These are phyloP conservation scores for Brachypalpus laphriformis DNA, from an alignment of 2,888 invertebrate species.

Conservation along the genomic window DNA sequence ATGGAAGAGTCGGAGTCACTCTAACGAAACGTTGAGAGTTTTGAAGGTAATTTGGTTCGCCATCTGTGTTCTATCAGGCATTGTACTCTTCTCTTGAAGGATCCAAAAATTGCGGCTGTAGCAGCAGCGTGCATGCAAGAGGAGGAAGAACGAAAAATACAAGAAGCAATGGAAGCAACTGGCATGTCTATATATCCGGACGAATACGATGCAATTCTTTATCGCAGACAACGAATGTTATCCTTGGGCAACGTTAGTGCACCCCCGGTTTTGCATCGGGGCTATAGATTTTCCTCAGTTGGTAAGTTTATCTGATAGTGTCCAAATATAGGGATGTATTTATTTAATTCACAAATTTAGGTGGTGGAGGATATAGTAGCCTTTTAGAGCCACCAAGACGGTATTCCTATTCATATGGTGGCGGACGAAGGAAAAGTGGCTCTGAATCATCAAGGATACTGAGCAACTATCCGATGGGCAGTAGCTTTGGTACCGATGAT, in stretches of 20 bases:
- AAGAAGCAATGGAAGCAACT: constrained; percentile 89
- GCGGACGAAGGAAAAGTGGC: constrained; percentile 85
- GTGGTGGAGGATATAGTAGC: constrained; percentile 88
- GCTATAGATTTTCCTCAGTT: constrained; percentile 86
- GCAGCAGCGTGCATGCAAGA: constrained; percentile 90
- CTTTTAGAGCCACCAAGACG: constrained; percentile 87
- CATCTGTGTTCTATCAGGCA: background rate
- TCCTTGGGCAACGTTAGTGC: constrained; percentile 88
- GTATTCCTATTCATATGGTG: constrained; percentile 83
- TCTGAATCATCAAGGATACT: constrained; percentile 84
- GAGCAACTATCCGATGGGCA: constrained; percentile 83
- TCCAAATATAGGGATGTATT: background rate
- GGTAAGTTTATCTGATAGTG: constrained; percentile 78
- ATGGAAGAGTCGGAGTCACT: constrained; percentile 93
- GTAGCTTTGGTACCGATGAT: constrained; percentile 83
- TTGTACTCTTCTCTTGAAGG: constrained; percentile 81
- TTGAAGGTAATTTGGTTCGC: constrained; percentile 83
- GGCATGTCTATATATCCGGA: constrained; percentile 83
- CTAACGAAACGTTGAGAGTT: constrained; percentile 88
- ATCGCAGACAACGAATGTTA: constrained; percentile 84
- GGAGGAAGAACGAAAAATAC: constrained; percentile 89
- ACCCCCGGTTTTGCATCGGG: constrained; percentile 83
- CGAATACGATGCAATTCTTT: constrained; percentile 83
- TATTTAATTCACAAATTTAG: constrained; percentile 74
- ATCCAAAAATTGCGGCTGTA: constrained; percentile 91